Conservation (phyloP, 2,797 vertebrate species). For the Phalloptychus januarius region DNA sequence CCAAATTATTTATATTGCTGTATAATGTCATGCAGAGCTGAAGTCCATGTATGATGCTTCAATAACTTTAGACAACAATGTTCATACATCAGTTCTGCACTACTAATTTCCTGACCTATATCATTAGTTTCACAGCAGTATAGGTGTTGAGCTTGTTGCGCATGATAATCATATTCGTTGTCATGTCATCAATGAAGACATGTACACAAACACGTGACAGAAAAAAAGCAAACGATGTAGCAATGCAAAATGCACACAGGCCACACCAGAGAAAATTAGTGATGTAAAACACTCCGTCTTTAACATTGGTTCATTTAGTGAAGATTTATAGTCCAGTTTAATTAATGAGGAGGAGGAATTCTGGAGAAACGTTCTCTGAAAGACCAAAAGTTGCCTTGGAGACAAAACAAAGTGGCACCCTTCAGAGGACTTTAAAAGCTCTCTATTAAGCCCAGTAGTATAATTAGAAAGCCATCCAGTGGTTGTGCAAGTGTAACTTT, state of each 20-base stretch:
- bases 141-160: background rate
- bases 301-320: background rate
- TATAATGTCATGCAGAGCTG: too few relatives aligned
- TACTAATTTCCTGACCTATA: background rate
- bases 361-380: background rate
- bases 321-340: background rate
- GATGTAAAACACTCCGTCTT: background rate
- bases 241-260: background rate
- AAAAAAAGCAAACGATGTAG: background rate
- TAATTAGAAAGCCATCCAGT: background rate
- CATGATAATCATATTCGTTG: background rate
- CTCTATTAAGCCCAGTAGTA: background rate
- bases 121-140: background rate
- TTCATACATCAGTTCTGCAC: background rate
- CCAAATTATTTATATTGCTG: background rate
- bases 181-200: background rate
- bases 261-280: background rate
- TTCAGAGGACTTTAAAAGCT: background rate
- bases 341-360: background rate
- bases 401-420: background rate
- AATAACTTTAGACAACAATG: background rate
- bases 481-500: background rate
- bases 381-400: background rate
- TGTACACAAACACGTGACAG: background rate
- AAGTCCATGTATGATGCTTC: background rate